Evolutionary conservation across 2,113 vertebrate genomes (phyloP), one percentile per base, ranked within the genome.

Genomic region (Nothoprocta pentlandii): DNA sequence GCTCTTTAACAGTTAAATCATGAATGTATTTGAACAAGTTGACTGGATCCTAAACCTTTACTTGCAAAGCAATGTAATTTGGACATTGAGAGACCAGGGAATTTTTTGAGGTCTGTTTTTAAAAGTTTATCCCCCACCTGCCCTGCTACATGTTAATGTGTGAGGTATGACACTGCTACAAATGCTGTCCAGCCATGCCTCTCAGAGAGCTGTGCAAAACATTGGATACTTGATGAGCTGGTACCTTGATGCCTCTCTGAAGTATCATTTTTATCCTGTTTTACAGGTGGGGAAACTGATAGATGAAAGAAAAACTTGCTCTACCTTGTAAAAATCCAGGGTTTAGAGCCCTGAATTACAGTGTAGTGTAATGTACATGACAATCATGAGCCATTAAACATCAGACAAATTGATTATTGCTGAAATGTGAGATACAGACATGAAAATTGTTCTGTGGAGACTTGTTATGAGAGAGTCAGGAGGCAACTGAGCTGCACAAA

Each of bases 1-100:
- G 9, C 30, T 3, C 23, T 64, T 66, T 19, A 76, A 59, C 78
- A 73, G n/a, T 12, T 47, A 44, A 89, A 87, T 46, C 59, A 36
- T 58, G 8, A 51, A 36, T 58, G 36, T 42, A 64, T 68, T 42
- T 69, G 28, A 85, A 22, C 25, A 87, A 77, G 44, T 2, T 80
- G 22, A 49, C 63, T 82, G 41, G 34, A 20, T 6, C 28, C 16
- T 82, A 47, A 80, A 53, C 10, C 15, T 66, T 41, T 73, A n/a
- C 34, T 92, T 92, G 30, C 32, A 73, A 91, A 87, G 39, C 30
- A 85, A 62, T 30, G n/a, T 36, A 68, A 80, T 66, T 87, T 49
- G n/a, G 61, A 8, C 58, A 30, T 62, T 74, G 34, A 34, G 9
- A 76, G 47, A 51, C 1, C 4, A 10, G 66, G 62, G 11, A 21